A percentile compares a stretch with the other conserved stretches of the same genome.
Evolutionary conservation across 2,113 vertebrate species (phyloP).

Genomic region (Muscicapa adusta): DNA sequence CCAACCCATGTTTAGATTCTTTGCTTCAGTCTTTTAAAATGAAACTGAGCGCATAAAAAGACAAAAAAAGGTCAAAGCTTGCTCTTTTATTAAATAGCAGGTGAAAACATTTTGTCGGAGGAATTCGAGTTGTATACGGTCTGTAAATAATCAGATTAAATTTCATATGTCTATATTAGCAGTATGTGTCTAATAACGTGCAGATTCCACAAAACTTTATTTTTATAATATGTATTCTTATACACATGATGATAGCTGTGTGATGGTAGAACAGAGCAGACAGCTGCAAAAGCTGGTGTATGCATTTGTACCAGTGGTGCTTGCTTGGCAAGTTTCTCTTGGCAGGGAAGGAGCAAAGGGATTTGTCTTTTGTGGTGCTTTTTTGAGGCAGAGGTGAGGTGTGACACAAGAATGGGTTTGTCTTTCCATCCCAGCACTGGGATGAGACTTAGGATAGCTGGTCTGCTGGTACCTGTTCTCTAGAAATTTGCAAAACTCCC

Average conservation of each 20-base stretch:
- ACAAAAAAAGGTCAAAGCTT: background rate
- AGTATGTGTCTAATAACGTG: background rate
- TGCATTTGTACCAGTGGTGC: background rate
- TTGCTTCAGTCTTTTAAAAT: background rate
- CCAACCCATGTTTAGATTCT: background rate
- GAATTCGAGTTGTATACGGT: background rate
- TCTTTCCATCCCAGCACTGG: background rate
- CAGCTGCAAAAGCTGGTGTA: background rate
- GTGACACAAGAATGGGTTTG: background rate
- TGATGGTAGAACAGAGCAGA: background rate
- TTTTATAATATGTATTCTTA: background rate
- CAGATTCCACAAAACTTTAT: background rate
- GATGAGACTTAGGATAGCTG: background rate
- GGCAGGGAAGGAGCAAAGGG: background rate
- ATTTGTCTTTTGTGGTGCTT: background rate
- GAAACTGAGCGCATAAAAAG: background rate
- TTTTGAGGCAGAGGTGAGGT: background rate
- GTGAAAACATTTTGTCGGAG: background rate
- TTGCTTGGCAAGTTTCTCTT: background rate
- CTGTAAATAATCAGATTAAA: background rate
- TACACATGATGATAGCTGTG: background rate
- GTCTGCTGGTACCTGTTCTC: background rate
- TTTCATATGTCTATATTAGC: slow-evolving; percentile 2
- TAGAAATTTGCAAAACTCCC: background rate
- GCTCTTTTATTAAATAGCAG: slow-evolving; percentile 11